phyloP scores from a whole-genome alignment of 1,140 invertebrate genomes.

The Pseudobourletiella spinata region DNA sequence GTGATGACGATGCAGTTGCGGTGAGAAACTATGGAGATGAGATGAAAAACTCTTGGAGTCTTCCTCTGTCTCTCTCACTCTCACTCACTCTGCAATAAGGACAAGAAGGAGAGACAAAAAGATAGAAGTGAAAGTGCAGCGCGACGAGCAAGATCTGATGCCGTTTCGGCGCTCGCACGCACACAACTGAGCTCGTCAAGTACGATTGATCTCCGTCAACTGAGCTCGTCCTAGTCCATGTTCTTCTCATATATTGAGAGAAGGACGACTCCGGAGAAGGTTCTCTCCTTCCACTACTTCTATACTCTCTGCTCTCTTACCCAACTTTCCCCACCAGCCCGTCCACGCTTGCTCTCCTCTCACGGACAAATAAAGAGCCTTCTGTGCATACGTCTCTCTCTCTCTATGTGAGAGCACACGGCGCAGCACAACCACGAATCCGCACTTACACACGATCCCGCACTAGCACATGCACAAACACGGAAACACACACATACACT shows the following conservation, averaged over 20 bases:
- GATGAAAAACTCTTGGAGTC: too few species aligned
- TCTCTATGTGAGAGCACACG: neutral
- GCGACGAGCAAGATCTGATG: constrained; percentile 26
- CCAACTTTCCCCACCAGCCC: neutral
- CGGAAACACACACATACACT: neutral
- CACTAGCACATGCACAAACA: neutral
- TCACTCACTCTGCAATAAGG: too few species aligned
- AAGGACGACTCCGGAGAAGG: neutral
- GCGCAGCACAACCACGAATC: neutral
- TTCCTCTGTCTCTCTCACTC: too few species aligned
- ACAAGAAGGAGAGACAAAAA: neutral
- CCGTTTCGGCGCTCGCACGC: constrained; percentile 25
- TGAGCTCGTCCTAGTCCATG: neutral
- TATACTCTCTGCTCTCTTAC: neutral
- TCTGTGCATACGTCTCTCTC: neutral
- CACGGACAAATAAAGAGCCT: neutral
- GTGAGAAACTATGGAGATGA: too few species aligned
- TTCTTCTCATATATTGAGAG: constrained; percentile 5
- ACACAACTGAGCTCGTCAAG: constrained; percentile 24
- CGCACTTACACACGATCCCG: neutral
- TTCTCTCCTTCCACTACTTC: neutral
- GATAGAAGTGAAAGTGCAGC: constrained; percentile 15
- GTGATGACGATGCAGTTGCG: too few species aligned
- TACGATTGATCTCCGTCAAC: constrained; percentile 22
- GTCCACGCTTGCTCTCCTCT: constrained; percentile 2